phyloP scores from a whole-genome alignment of 2,797 vertebrate genomes.

The Tapirus indicus region DNA sequence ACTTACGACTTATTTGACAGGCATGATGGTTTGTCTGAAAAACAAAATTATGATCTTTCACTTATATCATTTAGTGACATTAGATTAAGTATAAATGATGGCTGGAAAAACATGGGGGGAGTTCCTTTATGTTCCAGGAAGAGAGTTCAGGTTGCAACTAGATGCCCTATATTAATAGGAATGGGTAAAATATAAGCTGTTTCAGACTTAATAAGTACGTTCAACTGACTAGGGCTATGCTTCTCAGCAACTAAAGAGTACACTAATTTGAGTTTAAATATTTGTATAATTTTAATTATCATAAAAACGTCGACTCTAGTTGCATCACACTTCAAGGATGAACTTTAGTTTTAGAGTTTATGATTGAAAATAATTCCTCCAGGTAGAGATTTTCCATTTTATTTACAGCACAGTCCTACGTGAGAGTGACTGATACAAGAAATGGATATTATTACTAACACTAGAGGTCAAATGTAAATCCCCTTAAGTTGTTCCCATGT shows the following conservation, averaged over 20 bases:
- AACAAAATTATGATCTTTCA: constrained; percentile 29
- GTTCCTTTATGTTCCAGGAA: background rate
- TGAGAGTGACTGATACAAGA: background rate
- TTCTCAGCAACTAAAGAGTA: constrained; percentile 66
- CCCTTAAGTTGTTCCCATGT: background rate
- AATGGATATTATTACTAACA: constrained; percentile 9
- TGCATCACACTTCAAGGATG: constrained; percentile 12
- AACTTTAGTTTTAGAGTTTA: constrained; percentile 48
- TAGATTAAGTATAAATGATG: background rate
- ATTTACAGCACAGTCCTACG: background rate
- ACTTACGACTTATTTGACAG: background rate
- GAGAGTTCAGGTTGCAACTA: constrained; percentile 32
- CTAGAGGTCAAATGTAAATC: background rate
- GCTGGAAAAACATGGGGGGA: background rate
- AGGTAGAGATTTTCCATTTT: constrained; percentile 54
- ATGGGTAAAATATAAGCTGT: background rate
- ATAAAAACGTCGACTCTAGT: constrained; percentile 1
- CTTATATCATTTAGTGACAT: constrained; percentile 36
- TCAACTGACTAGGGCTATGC: background rate
- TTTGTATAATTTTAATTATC: constrained; percentile 18
- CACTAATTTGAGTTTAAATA: constrained; percentile 56
- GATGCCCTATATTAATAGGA: background rate
- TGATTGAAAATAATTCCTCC: constrained; percentile 31
- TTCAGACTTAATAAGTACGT: background rate
- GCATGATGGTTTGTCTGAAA: background rate